Percentiles rank a stretch among this genome's conserved stretches.
Conservation (phyloP, 2,888 invertebrate genomes). For the Himalopsyche anomala region DNA sequence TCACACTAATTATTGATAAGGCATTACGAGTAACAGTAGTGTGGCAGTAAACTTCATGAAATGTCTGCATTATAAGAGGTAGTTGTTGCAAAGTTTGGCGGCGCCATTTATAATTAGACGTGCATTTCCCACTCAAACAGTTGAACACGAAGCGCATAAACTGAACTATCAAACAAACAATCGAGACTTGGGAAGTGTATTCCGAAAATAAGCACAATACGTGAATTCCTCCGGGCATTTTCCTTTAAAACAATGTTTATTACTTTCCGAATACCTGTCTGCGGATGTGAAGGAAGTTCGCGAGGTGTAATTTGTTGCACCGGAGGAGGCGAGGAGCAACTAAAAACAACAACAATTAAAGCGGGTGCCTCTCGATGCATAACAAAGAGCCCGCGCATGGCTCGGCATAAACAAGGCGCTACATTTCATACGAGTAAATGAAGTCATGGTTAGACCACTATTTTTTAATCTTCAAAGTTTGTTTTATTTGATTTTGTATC, state of each 20-base stretch:
- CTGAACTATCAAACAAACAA: conserved; percentile 21
- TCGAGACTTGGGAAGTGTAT: conserved; percentile 1
- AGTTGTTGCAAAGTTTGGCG: background rate
- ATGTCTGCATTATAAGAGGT: background rate
- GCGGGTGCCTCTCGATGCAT: background rate
- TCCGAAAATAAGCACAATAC: background rate
- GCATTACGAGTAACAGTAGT: too few species aligned
- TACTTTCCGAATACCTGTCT: conserved; percentile 13
- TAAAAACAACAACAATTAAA: conserved; percentile 29
- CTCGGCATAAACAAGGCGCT: background rate
- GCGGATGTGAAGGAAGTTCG: background rate
- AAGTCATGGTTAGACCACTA: too few species aligned
- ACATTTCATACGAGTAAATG: too few species aligned
- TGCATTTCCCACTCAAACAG: background rate
- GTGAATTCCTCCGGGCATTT: conserved; percentile 14
- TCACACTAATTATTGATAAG: too few species aligned
- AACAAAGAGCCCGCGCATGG: background rate
- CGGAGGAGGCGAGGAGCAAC: background rate
- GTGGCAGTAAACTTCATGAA: background rate
- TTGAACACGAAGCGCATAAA: background rate
- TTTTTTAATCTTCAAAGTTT: too few species aligned
- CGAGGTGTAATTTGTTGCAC: background rate
- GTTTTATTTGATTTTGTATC: too few species aligned
- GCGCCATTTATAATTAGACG: background rate
- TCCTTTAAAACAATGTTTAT: conserved; percentile 30